These are phyloP conservation scores for Cirrhinus mrigala DNA, from an alignment of 2,797 vertebrate genomes.

Conservation along the genomic window DNA sequence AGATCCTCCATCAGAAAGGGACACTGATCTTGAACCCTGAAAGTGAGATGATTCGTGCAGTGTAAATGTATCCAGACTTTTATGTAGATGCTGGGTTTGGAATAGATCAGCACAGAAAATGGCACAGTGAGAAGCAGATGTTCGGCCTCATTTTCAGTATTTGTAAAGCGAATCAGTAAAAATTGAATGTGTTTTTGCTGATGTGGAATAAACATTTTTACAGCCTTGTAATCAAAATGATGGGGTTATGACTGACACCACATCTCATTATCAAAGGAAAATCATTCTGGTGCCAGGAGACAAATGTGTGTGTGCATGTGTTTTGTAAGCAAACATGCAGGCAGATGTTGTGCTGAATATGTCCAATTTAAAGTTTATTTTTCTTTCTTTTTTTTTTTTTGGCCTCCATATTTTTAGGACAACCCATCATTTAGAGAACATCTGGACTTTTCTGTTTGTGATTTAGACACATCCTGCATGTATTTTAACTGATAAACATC, in stretches of 20 bases:
- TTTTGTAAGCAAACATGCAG: conserved; percentile 7
- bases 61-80: conserved; percentile 20
- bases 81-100: not conserved
- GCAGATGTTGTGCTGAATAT: not conserved
- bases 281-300: conserved; percentile 40
- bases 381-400: not conserved
- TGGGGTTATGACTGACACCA: conserved; percentile 51
- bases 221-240: conserved; percentile 28
- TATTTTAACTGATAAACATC: not conserved
- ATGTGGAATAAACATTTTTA: conserved; percentile 33
- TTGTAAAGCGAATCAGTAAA: not conserved
- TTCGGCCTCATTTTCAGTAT: not conserved
- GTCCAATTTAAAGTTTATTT: not conserved
- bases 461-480: not conserved
- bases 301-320: conserved; percentile 7
- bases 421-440: not conserved
- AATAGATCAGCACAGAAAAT: not conserved
- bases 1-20: conserved; percentile 26
- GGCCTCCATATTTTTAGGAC: not conserved
- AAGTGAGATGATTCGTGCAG: conserved; percentile 32
- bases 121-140: not conserved
- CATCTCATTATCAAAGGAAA: conserved; percentile 52
- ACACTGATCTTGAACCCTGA: conserved; percentile 27
- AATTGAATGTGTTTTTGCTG: not conserved
- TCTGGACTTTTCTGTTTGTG: not conserved